Evolutionary conservation across 2,888 invertebrate genomes (phyloP).

Genomic region (Piscicola geometra): DNA sequence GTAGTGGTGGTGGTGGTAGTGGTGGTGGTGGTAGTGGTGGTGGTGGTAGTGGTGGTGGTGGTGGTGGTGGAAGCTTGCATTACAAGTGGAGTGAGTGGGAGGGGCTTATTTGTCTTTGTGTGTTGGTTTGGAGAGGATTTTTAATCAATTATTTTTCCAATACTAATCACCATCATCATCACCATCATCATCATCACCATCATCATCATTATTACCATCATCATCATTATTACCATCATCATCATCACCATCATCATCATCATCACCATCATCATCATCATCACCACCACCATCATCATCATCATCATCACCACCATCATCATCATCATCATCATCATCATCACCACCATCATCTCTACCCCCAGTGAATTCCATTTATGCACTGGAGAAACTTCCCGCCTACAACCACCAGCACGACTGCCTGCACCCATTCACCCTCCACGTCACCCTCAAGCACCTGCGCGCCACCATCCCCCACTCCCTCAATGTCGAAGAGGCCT

Average conservation of each 20-base stretch:
- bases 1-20: too few species aligned
- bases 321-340: slow-evolving; percentile 34
- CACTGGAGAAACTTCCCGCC: neutral
- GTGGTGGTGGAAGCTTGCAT: too few species aligned
- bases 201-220: slow-evolving; percentile 36
- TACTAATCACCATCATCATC: slow-evolving; percentile 34
- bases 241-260: slow-evolving; percentile 36
- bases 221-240: slow-evolving; percentile 36
- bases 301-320: slow-evolving; percentile 36
- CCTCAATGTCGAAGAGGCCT: slow-evolving; percentile 10
- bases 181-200: slow-evolving; percentile 28
- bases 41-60: too few species aligned
- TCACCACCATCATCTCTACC: neutral
- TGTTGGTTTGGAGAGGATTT: too few species aligned
- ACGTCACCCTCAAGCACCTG: slow-evolving; percentile 30
- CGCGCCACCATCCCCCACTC: slow-evolving; percentile 28
- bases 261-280: slow-evolving; percentile 37
- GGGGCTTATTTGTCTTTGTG: too few species aligned
- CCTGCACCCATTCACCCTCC: slow-evolving; percentile 36
- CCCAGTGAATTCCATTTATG: slow-evolving; percentile 14
- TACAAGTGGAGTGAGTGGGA: too few species aligned
- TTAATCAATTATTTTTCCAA: too few species aligned
- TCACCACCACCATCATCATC: slow-evolving; percentile 35
- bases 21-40: too few species aligned
- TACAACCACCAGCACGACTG: slow-evolving; percentile 33